These are phyloP conservation scores for Ormyrus labotus DNA, from an alignment of 2,888 invertebrate species.

Conservation along the genomic window DNA sequence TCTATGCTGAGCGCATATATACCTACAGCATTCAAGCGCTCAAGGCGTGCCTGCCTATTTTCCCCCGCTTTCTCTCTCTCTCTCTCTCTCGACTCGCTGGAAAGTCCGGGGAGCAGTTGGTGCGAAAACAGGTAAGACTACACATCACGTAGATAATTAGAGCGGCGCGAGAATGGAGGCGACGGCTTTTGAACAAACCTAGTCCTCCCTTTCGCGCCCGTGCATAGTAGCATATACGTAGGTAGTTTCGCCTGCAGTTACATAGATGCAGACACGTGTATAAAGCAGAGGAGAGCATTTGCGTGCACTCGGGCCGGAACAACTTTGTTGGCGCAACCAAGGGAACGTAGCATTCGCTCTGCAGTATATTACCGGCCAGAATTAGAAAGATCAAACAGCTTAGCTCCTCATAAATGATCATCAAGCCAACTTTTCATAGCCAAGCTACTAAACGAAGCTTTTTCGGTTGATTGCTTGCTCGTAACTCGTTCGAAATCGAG, in stretches of 20 bases:
- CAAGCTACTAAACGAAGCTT: too few relatives aligned
- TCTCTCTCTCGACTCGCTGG: background rate
- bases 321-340: slow-evolving; percentile 34
- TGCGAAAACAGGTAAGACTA: slow-evolving; percentile 44
- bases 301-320: slow-evolving; percentile 1
- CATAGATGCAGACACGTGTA: background rate
- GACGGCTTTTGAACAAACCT: slow-evolving; percentile 42
- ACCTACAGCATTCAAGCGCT: slow-evolving; percentile 31
- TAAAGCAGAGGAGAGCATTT: background rate
- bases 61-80: too few relatives aligned
- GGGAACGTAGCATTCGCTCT: background rate
- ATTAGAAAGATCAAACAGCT: too few relatives aligned
- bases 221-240: too few relatives aligned
- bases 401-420: background rate
- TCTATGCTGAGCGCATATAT: background rate
- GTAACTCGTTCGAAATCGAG: too few relatives aligned
- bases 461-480: too few relatives aligned
- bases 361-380: too few relatives aligned
- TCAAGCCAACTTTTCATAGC: too few relatives aligned
- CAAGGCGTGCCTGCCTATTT: background rate
- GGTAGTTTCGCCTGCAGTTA: background rate
- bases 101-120: slow-evolving; percentile 36
- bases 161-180: slow-evolving; percentile 23
- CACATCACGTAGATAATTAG: slow-evolving; percentile 50
- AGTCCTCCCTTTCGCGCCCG: background rate